Evolutionary conservation across 2,797 vertebrate genomes (phyloP).

Genomic region (Pitangus sulphuratus): DNA sequence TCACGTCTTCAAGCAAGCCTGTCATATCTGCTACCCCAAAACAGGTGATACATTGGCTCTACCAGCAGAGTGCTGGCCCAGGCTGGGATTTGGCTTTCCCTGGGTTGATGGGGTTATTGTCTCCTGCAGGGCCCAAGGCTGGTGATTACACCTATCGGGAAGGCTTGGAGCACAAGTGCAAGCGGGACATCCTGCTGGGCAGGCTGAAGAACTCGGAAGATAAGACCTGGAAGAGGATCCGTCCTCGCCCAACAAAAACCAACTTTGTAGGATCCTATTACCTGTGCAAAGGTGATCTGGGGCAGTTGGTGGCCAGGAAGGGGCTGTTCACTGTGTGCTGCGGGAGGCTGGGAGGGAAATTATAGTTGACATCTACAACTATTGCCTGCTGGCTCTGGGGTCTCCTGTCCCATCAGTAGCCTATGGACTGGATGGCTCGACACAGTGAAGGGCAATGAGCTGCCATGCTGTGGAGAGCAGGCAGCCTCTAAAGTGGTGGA

Average conservation of each 20-base stretch:
- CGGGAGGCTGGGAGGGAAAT: background rate
- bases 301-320: background rate
- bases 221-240: slow-evolving; percentile 93
- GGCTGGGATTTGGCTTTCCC: background rate
- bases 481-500: background rate
- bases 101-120: background rate
- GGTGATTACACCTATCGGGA: slow-evolving; percentile 95
- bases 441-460: background rate
- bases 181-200: slow-evolving; percentile 90
- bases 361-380: background rate
- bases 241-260: slow-evolving; percentile 92
- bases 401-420: background rate
- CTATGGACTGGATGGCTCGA: background rate
- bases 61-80: background rate
- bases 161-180: slow-evolving; percentile 95
- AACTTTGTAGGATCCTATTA: slow-evolving; percentile 97
- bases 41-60: slow-evolving; percentile 83
- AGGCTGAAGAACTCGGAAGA: slow-evolving; percentile 89
- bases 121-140: slow-evolving; percentile 85
- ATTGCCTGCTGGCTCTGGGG: background rate
- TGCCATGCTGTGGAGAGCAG: background rate
- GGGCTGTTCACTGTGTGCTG: background rate
- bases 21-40: slow-evolving; percentile 94
- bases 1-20: slow-evolving; percentile 95
- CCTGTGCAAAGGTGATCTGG: slow-evolving; percentile 92